Conservation (phyloP, 2,113 vertebrate species). For the Dascyllus trimaculatus region DNA sequence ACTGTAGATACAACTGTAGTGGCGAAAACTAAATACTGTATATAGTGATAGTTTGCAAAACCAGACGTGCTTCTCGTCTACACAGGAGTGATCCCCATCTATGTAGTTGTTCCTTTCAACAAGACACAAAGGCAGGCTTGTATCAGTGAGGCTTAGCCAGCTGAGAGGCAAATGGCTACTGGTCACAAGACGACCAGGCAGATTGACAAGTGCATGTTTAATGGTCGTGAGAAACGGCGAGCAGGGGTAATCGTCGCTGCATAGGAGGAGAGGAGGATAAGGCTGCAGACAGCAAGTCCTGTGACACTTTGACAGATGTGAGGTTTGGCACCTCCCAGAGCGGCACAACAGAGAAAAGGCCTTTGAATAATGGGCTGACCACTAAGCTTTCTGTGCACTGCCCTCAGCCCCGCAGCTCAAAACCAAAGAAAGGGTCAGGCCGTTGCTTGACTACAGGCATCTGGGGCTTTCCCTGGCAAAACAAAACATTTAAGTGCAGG, state of each 20-base stretch:
- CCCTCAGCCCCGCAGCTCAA: slow-evolving; percentile 61
- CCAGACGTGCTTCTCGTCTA: too few relatives aligned
- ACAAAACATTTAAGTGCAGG: slow-evolving; percentile 69
- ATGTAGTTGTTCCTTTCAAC: neutral
- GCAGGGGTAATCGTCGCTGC: too few relatives aligned
- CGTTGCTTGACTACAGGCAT: slow-evolving; percentile 72
- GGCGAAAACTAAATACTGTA: too few relatives aligned
- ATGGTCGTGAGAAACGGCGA: slow-evolving; percentile 75
- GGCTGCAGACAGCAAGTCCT: slow-evolving; percentile 50
- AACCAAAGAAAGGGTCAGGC: slow-evolving; percentile 70
- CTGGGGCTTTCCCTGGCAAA: slow-evolving; percentile 60
- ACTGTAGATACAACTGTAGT: too few relatives aligned
- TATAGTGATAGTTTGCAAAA: too few relatives aligned
- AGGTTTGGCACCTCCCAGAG: slow-evolving; percentile 61
- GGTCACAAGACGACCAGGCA: slow-evolving; percentile 32
- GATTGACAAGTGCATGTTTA: slow-evolving; percentile 75
- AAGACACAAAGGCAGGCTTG: slow-evolving; percentile 20
- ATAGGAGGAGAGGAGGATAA: slow-evolving; percentile 38
- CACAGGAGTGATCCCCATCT: neutral
- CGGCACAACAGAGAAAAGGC: slow-evolving; percentile 56
- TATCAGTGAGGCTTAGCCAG: slow-evolving; percentile 35
- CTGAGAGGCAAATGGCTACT: slow-evolving; percentile 35
- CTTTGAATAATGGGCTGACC: slow-evolving; percentile 61
- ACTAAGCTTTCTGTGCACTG: slow-evolving; percentile 66
- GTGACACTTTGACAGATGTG: slow-evolving; percentile 83